Evolutionary conservation across 2,888 invertebrate genomes (phyloP), one percentile per base, ranked within the genome.

Genomic region (Stenodema calcarata): DNA sequence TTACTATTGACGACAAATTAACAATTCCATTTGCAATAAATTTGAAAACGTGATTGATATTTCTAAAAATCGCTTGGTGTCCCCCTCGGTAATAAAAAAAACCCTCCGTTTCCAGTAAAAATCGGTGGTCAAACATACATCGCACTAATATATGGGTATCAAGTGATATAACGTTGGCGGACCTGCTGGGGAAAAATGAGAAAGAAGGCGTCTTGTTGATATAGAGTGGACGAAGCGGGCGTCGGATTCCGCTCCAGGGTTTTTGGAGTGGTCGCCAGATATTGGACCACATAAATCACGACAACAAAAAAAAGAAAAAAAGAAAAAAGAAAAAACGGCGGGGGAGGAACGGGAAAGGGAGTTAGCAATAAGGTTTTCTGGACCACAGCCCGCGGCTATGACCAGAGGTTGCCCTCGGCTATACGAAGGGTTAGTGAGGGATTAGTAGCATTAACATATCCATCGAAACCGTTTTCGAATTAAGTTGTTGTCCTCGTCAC

Each of bases 251-350:
- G 73, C 73, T 73, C 73, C 62, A 62, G 73, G 73, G 73, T 73
- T 73, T 73, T 73, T 73, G 73, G 73, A 73, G 73, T 73, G 73
- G 73, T 41, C 73, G 73, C 73, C 73, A 73, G 73, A 73, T 73
- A 73, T 73, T 73, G 73, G 73, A 41, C 73, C 28, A 73, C 41
- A 73, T 73, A 73, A 73, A 73, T 73, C 73, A 73, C 73, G 35
- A 16, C n/a, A n/a, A n/a, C n/a, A n/a, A n/a, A n/a, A n/a, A n/a
- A n/a, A n/a, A n/a, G n/a, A n/a, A n/a, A n/a, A n/a, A n/a, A n/a
- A n/a, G n/a, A n/a, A n/a, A n/a, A n/a, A n/a, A n/a, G 35, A 62
- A 27, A 27, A 62, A 23, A 12, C 9, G 27, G 27, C 1, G 35
- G 30, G 16, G 30, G 41, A 30, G 73, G 73, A 14, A 62, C 3